Evolutionary conservation across 2,797 vertebrate species (phyloP).

Genomic region (Natrix natrix): DNA sequence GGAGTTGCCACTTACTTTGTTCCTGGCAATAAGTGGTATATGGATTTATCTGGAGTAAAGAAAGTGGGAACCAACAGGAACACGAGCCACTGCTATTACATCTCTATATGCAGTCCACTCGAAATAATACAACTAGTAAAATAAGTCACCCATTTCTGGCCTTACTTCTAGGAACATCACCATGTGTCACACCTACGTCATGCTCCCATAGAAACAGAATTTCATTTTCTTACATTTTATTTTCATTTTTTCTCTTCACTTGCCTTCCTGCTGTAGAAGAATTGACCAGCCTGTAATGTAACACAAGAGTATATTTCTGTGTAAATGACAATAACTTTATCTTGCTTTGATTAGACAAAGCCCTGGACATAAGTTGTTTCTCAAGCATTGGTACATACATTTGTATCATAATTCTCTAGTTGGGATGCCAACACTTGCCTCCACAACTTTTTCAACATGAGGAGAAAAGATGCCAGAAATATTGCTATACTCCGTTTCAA

Average conservation of each 20-base stretch:
- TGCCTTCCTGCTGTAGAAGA: neutral
- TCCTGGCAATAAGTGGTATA: neutral
- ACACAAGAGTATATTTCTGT: neutral
- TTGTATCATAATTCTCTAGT: neutral
- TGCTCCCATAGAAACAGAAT: neutral
- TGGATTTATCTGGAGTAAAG: neutral
- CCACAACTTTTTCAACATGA: neutral
- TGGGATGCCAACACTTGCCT: neutral
- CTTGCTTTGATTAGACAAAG: neutral
- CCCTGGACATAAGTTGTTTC: neutral
- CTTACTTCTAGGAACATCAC: neutral
- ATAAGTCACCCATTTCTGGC: neutral
- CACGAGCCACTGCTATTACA: neutral
- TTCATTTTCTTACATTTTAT: neutral
- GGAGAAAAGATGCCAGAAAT: neutral
- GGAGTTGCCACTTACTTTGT: neutral
- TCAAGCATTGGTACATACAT: neutral
- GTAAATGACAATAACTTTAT: neutral
- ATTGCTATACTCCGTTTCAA: neutral
- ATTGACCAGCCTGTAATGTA: neutral
- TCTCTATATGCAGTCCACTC: neutral
- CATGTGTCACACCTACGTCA: neutral
- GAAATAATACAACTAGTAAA: neutral
- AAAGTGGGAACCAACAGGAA: neutral
- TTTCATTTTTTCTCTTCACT: neutral